Percentiles rank a stretch among this genome's conserved stretches.
phyloP scores from a whole-genome alignment of 2,888 invertebrate genomes.

The Aethes cnicana region DNA sequence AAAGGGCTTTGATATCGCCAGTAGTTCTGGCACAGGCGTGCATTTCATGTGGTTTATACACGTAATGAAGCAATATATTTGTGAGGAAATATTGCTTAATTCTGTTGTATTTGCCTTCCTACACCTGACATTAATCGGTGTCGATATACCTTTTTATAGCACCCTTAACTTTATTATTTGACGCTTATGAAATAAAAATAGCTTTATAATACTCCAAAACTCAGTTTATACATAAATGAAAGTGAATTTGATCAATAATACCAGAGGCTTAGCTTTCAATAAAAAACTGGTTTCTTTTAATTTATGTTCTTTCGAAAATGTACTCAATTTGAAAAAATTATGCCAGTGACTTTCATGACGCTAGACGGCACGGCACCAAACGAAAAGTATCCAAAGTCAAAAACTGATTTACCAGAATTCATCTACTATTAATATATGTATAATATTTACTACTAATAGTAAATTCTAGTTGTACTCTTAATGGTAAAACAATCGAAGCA shows the following conservation, averaged over 20 bases:
- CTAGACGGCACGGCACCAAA: too few relatives aligned
- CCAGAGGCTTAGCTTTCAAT: not conserved
- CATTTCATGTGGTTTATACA: slow-evolving; percentile 50
- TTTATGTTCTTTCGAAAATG: slow-evolving; percentile 1
- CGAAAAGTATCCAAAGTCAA: too few relatives aligned
- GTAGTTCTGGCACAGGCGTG: slow-evolving; percentile 25
- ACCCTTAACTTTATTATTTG: slow-evolving; percentile 20
- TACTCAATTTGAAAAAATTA: not conserved
- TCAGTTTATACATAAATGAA: not conserved
- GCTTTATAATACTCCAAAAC: not conserved
- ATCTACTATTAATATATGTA: too few relatives aligned
- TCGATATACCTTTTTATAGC: slow-evolving; percentile 38
- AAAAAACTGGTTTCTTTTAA: slow-evolving; percentile 5
- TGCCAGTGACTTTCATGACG: slow-evolving; percentile 5
- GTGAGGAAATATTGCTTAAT: slow-evolving; percentile 54
- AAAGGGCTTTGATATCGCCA: slow-evolving; percentile 5
- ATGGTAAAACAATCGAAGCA: too few relatives aligned
- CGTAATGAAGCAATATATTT: slow-evolving; percentile 63
- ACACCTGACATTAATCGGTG: slow-evolving; percentile 36
- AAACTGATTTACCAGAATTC: not conserved
- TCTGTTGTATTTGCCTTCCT: slow-evolving; percentile 33
- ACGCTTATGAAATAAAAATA: slow-evolving; percentile 19
- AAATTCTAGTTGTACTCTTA: too few relatives aligned
- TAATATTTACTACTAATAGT: too few relatives aligned
- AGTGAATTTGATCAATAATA: slow-evolving; percentile 9